Conservation (phyloP, 2,888 invertebrate species). For the Sminthurinus aureus region DNA sequence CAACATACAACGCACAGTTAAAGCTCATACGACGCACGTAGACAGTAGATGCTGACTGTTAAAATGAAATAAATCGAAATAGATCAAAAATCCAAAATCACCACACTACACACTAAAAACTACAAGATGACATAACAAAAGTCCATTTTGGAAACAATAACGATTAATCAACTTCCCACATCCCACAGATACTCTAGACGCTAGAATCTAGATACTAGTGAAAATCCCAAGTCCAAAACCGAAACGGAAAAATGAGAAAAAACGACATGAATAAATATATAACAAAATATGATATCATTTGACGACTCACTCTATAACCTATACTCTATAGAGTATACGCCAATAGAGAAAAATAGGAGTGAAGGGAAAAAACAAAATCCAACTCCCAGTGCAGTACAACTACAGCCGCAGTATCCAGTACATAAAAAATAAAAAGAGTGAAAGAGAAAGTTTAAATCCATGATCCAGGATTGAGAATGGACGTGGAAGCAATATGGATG, state of each 20-base stretch:
- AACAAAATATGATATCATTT: neutral
- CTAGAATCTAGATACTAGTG: no score
- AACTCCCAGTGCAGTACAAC: neutral
- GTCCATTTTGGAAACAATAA: neutral
- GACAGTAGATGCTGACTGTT: no score
- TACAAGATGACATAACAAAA: neutral
- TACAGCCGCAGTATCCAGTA: neutral
- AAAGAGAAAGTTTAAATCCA: neutral
- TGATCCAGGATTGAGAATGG: neutral
- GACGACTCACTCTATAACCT: neutral
- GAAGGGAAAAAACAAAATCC: neutral
- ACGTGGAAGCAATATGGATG: neutral
- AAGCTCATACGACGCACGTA: no score
- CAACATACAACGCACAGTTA: no score
- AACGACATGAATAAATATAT: constrained; percentile 14
- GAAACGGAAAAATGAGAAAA: neutral
- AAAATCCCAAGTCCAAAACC: neutral
- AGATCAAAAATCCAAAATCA: no score
- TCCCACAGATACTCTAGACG: no score
- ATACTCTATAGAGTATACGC: neutral
- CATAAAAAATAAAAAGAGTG: neutral
- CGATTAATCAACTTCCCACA: neutral
- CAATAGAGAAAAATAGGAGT: neutral
- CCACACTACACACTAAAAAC: no score
- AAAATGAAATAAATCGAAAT: no score